phyloP scores from a whole-genome alignment of 2,113 vertebrate species.

The Seriola rivoliana region DNA sequence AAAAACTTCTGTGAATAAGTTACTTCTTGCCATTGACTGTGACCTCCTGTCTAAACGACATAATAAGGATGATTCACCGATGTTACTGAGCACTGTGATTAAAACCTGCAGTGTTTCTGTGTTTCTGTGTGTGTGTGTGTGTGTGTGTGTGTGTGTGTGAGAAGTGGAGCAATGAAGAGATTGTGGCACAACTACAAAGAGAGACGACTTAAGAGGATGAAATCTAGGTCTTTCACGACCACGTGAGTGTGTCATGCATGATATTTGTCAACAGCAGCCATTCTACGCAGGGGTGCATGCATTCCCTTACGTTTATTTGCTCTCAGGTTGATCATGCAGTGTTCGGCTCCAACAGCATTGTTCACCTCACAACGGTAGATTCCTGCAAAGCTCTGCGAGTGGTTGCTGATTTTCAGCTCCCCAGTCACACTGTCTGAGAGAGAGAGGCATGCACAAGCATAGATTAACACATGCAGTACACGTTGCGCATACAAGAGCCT shows the following conservation, averaged over 20 bases:
- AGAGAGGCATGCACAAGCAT: constrained; percentile 11
- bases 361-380: constrained; percentile 89
- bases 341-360: constrained; percentile 87
- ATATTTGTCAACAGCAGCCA: not conserved
- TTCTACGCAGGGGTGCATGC: not conserved
- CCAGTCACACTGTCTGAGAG: constrained; percentile 81
- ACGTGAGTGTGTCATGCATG: not conserved
- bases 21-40: not conserved
- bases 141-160: not conserved
- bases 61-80: not conserved
- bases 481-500: not conserved
- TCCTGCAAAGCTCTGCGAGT: constrained; percentile 81
- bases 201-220: constrained; percentile 25
- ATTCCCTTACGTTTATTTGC: constrained; percentile 73
- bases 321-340: constrained; percentile 83
- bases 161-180: constrained; percentile 21
- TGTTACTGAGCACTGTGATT: not conserved
- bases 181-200: constrained; percentile 46
- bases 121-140: too few relatives aligned
- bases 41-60: constrained; percentile 7
- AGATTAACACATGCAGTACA: not conserved
- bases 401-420: constrained; percentile 85
- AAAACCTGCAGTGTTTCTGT: not conserved
- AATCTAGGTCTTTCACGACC: constrained; percentile 10
- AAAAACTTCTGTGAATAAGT: not conserved